These are phyloP conservation scores for Macrosteles quadrilineatus DNA, from an alignment of 1,140 invertebrate species.

Conservation along the genomic window DNA sequence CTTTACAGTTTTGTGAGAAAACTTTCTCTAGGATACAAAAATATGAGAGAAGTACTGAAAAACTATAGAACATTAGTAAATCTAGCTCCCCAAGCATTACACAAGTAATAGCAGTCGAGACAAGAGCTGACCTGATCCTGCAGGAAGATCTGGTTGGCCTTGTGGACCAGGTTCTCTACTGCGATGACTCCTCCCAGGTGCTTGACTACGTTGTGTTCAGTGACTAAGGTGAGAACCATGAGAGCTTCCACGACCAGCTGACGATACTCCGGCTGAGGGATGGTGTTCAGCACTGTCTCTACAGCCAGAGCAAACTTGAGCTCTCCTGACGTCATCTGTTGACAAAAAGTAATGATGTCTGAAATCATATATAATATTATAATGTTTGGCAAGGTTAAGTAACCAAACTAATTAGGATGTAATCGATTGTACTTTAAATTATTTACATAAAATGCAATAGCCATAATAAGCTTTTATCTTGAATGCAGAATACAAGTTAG, in stretches of 20 bases:
- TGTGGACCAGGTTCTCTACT: constrained; percentile 91
- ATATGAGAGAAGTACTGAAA: no score
- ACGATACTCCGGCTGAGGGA: constrained; percentile 97
- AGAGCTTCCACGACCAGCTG: constrained; percentile 97
- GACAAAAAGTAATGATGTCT: constrained; percentile 25
- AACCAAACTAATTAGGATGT: no score
- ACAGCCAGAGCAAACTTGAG: constrained; percentile 98
- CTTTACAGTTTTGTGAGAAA: no score
- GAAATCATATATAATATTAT: background rate
- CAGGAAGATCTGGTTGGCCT: constrained; percentile 93
- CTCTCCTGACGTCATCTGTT: constrained; percentile 94
- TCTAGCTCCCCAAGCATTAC: no score
- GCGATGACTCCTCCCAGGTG: constrained; percentile 81
- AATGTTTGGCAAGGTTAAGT: no score
- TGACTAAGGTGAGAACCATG: constrained; percentile 91
- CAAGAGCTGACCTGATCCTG: constrained; percentile 92
- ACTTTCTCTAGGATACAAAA: no score
- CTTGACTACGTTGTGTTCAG: constrained; percentile 80
- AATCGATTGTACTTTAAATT: no score
- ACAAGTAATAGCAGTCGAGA: no score
- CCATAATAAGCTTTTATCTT: no score
- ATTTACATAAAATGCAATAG: no score
- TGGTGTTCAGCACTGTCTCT: constrained; percentile 95
- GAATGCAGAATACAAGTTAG: no score
- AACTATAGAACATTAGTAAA: no score